Conservation (phyloP, 2,888 invertebrate genomes). For the Aspidiotus destructor region DNA sequence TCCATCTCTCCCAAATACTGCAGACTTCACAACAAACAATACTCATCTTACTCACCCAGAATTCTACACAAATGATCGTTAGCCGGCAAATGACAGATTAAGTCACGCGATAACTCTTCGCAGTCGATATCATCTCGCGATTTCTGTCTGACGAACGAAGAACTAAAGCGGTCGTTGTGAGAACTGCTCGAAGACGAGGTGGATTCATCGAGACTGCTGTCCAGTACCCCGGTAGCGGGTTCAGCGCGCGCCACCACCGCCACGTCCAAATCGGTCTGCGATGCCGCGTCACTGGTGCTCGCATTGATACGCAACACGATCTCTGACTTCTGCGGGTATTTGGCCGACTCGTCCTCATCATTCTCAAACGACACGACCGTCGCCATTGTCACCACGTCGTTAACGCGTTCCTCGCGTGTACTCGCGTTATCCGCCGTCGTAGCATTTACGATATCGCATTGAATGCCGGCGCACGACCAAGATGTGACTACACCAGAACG, state of each 20-base stretch:
- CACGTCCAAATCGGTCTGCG: conserved; percentile 46
- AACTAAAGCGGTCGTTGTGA: conserved; percentile 40
- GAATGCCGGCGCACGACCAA: conserved; percentile 29
- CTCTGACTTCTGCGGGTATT: conserved; percentile 49
- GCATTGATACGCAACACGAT: conserved; percentile 54
- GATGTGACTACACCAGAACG: neutral
- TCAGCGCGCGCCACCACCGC: conserved; percentile 26
- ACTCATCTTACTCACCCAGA: conserved; percentile 44
- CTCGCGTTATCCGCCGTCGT: neutral
- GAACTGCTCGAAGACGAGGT: conserved; percentile 8
- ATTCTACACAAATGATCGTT: conserved; percentile 58
- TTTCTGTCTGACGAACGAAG: conserved; percentile 50
- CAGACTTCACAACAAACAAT: too few species aligned
- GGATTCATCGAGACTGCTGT: neutral
- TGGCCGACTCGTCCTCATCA: neutral
- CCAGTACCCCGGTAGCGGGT: neutral
- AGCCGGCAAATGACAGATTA: conserved; percentile 53
- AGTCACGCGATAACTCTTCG: conserved; percentile 57
- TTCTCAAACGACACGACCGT: too few species aligned
- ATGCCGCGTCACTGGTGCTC: conserved; percentile 52
- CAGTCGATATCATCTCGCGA: conserved; percentile 68
- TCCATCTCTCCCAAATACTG: too few species aligned
- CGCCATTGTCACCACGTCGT: too few species aligned
- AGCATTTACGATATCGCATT: conserved; percentile 26
- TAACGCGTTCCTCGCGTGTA: neutral